Evolutionary conservation across 2,797 vertebrate genomes (phyloP).

Genomic region (Myotis findleyi): DNA sequence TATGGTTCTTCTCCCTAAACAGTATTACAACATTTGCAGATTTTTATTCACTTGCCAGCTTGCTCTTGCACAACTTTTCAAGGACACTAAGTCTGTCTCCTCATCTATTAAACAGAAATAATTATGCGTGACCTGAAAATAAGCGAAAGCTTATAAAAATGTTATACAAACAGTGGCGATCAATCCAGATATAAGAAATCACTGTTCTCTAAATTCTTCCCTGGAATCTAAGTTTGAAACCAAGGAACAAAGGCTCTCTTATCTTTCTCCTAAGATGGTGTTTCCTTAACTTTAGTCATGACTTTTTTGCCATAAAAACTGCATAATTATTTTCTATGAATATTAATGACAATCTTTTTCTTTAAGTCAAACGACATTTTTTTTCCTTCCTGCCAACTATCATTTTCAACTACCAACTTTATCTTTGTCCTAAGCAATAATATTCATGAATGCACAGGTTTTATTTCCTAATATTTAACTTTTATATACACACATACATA

Average conservation of each 20-base stretch:
- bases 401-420: slow-evolving; percentile 21
- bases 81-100: slow-evolving; percentile 52
- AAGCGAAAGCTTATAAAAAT: slow-evolving; percentile 52
- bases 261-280: not conserved
- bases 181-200: slow-evolving; percentile 47
- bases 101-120: slow-evolving; percentile 58
- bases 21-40: slow-evolving; percentile 41
- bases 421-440: slow-evolving; percentile 31
- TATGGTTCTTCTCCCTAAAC: slow-evolving; percentile 61
- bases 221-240: slow-evolving; percentile 32
- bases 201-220: slow-evolving; percentile 46
- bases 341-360: slow-evolving; percentile 25
- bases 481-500: not conserved
- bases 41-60: slow-evolving; percentile 53
- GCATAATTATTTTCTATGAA: slow-evolving; percentile 36
- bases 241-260: slow-evolving; percentile 1
- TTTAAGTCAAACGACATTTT: slow-evolving; percentile 12
- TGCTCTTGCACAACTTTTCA: slow-evolving; percentile 56
- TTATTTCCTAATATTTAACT: slow-evolving; percentile 1
- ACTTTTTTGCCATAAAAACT: slow-evolving; percentile 52
- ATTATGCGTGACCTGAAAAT: slow-evolving; percentile 59
- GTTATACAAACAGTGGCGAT: slow-evolving; percentile 1
- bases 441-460: not conserved
- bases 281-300: slow-evolving; percentile 18
- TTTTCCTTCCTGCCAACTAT: not conserved